Evolutionary conservation across 2,797 vertebrate genomes (phyloP), one percentile per base, ranked within the genome.

Genomic region (Emydoidea blandingii): DNA sequence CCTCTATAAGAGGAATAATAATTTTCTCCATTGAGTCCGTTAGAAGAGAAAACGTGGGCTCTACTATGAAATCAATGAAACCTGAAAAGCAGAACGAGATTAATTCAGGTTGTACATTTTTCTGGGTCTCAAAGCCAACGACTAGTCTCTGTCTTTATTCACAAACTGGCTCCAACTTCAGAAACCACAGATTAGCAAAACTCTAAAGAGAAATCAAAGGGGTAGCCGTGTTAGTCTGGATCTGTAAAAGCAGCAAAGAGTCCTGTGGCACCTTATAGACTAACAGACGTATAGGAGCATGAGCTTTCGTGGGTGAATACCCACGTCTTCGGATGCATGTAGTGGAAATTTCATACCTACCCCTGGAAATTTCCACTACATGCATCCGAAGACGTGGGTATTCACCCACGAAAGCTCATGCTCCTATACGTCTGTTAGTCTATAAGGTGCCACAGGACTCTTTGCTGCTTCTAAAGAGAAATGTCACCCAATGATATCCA

Each of bases 51-150:
- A 99, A 99, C 1, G 99, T 99, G 72, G 99, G 99, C 97, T 99
- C 99, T 95, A 99, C 99, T 65, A 99, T 99, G 98, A 99, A 99
- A 98, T 99, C 99, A 86, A 99, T 99, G 97, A 99, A 99, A 94
- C 99, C 99, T 99, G 95, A 79, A 94, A 94, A 93, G 87, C 12
- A 79, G 78, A 87, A 86, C 53, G 41, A 92, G 6, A 90, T 52
- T 85, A 96, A 90, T 89, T 34, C 23, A 95, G 84, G 41, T 78
- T 83, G 86, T 62, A 83, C 2, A 82, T 65, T 85, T 89, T 86
- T n/a, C 49, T 41, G 83, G 91, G 44, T 87, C 41, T 90, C 76
- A 92, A 81, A 72, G 41, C 65, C 44, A 83, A 92, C 84, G 92
- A 83, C 34, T 88, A 93, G 49, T 82, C 27, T 57, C 52, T 94